Conservation (phyloP, 2,113 vertebrate genomes). For the Grantiella picta region DNA sequence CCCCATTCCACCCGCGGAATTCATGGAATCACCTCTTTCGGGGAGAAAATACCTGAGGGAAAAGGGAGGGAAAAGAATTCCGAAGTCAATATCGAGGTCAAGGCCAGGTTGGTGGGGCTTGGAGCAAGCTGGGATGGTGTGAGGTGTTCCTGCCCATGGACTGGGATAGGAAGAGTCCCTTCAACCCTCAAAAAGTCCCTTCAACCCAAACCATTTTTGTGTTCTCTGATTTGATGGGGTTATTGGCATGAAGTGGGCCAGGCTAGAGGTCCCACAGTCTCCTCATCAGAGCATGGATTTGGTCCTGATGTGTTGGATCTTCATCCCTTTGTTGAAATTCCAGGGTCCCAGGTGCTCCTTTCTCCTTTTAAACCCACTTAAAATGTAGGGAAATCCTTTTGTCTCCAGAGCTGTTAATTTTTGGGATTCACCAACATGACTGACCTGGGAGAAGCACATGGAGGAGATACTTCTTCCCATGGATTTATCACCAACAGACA, state of each 20-base stretch:
- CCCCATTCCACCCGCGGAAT: rapidly evolving
- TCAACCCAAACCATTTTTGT: rapidly evolving
- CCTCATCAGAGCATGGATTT: not conserved
- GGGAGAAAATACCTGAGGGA: not conserved
- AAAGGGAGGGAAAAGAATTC: not conserved
- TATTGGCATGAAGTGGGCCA: too few species aligned
- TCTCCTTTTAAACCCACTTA: not conserved
- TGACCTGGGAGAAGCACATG: rapidly evolving
- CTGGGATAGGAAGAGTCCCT: not conserved
- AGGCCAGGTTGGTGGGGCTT: not conserved
- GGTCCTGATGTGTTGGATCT: too few species aligned
- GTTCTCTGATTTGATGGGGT: not conserved
- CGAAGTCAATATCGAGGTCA: rapidly evolving
- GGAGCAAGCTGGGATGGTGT: not conserved
- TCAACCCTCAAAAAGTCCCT: not conserved
- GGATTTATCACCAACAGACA: not conserved
- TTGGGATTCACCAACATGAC: too few species aligned
- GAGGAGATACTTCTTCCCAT: not conserved
- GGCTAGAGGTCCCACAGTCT: not conserved
- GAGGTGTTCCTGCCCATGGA: not conserved
- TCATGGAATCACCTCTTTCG: too few species aligned
- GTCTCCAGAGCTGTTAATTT: not conserved
- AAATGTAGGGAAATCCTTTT: not conserved
- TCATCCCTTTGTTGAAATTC: not conserved
- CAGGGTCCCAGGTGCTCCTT: not conserved